Base-by-base conservation (phyloP, 1,140 invertebrate species). In the Penaeus chinensis region DNA sequence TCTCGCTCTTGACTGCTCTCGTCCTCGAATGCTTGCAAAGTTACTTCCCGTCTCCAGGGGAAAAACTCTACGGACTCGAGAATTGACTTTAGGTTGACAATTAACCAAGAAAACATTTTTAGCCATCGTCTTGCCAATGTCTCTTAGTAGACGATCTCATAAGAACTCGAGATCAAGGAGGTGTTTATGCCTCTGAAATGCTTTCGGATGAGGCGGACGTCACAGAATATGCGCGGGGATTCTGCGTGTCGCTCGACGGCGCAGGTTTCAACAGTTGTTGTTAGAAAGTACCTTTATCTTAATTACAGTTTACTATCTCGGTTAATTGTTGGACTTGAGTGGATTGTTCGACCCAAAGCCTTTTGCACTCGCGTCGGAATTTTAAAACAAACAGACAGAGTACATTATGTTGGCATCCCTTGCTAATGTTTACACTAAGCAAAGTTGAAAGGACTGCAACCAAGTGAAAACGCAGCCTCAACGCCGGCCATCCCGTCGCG, bases 391-490 rank as follows among this genome's bases (percentile, higher is more conserved):
- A 20, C 19, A 27, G 74, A 27, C 74, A 27, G 32, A 20, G 32
- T 37, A 77, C 20, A 27, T 27, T 47, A 27, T 37, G 32, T 20
- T 77, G 74, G 74, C 74, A 82, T n/a, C n/a, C 24, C 4, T 13
- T 22, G 61, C 24, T 32, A 27, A 13, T 60, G 71, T 78, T 62
- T 63, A n/a, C 10, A 63, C 69, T 42, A 83, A 82, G 37, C 69
- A 77, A 87, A 82, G 62, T 81, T 74, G 62, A 83, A 87, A 65
- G 18, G 80, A 74, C 77, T 87, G 85, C 78, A 87, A 87, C 85
- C 76, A 82, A 87, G 60, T 87, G 85, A 87, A 87, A 87, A 87
- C 74, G 54, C 54, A 18, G 54, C 20, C 18, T 37, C 1, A 69
- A 18, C 66, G 79, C 19, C 85, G 54, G 80, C 80, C 80, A 82